Evolutionary conservation across 2,888 invertebrate species (phyloP).

Genomic region (Hesperia comma): DNA sequence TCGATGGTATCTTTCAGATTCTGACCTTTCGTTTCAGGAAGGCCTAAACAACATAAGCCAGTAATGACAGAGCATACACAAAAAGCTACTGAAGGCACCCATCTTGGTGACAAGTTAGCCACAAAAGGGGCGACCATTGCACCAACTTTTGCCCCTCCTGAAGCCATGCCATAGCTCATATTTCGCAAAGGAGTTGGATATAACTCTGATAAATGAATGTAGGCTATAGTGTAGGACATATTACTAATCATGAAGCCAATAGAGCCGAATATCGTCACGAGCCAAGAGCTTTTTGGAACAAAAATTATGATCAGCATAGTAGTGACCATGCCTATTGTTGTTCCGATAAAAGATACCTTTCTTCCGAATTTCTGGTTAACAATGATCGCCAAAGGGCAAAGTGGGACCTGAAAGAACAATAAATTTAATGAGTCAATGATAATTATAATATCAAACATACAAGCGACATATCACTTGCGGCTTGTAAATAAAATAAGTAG

Average conservation of each 20-base stretch:
- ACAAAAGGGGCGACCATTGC: slow-evolving; percentile 63
- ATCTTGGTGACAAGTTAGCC: slow-evolving; percentile 54
- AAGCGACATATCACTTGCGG: too few relatives aligned
- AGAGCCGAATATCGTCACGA: slow-evolving; percentile 49
- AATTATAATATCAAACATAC: slow-evolving; percentile 46
- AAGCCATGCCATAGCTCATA: slow-evolving; percentile 59
- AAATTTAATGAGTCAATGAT: background rate
- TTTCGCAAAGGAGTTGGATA: slow-evolving; percentile 64
- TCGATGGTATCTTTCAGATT: slow-evolving; percentile 58
- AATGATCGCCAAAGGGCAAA: slow-evolving; percentile 48
- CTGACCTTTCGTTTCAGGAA: slow-evolving; percentile 65
- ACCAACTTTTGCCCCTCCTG: slow-evolving; percentile 57
- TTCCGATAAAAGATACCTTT: slow-evolving; percentile 47
- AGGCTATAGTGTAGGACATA: slow-evolving; percentile 50
- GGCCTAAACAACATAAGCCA: slow-evolving; percentile 52
- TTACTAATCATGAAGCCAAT: slow-evolving; percentile 48
- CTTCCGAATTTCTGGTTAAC: slow-evolving; percentile 55
- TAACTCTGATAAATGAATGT: slow-evolving; percentile 59
- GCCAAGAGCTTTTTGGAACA: slow-evolving; percentile 43
- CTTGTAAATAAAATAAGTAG: too few relatives aligned
- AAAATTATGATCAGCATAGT: slow-evolving; percentile 43
- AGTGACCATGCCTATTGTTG: slow-evolving; percentile 42
- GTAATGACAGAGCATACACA: slow-evolving; percentile 56
- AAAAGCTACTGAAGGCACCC: slow-evolving; percentile 60
- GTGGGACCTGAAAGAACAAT: slow-evolving; percentile 54